Percentiles rank a stretch among this genome's conserved stretches.
Conservation (phyloP, 1,140 invertebrate genomes). For the Magallana angulata region DNA sequence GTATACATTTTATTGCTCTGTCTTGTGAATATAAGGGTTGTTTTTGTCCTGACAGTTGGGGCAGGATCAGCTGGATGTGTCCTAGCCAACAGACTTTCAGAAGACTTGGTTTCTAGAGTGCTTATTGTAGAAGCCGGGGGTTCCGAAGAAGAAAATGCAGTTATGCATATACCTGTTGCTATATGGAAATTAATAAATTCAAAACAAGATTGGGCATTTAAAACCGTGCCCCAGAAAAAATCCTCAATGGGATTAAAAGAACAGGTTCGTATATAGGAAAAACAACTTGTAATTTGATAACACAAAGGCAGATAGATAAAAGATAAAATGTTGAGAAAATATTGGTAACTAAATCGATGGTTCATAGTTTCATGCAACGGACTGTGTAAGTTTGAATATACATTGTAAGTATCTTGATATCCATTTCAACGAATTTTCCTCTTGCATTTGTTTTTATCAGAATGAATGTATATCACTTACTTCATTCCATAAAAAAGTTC, state of each 20-base stretch:
- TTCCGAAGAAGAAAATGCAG: slow-evolving; percentile 80
- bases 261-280: slow-evolving; percentile 51
- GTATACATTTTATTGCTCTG: too few relatives aligned
- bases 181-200: slow-evolving; percentile 46
- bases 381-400: too few relatives aligned
- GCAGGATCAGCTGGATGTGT: slow-evolving; percentile 46
- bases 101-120: slow-evolving; percentile 6
- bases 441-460: too few relatives aligned
- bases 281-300: too few relatives aligned
- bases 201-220: slow-evolving; percentile 92
- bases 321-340: too few relatives aligned
- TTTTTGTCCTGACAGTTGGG: slow-evolving; percentile 8
- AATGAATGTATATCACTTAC: neutral
- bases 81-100: slow-evolving; percentile 37
- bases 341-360: too few relatives aligned
- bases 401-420: too few relatives aligned
- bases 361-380: too few relatives aligned
- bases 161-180: slow-evolving; percentile 77
- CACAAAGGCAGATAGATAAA: too few relatives aligned
- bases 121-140: slow-evolving; percentile 42
- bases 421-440: too few relatives aligned
- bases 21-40: too few relatives aligned
- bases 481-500: too few relatives aligned
- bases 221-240: slow-evolving; percentile 91
- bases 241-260: slow-evolving; percentile 90